These are phyloP conservation scores for Heliconius sara DNA, from an alignment of 2,888 invertebrate genomes.

Conservation along the genomic window DNA sequence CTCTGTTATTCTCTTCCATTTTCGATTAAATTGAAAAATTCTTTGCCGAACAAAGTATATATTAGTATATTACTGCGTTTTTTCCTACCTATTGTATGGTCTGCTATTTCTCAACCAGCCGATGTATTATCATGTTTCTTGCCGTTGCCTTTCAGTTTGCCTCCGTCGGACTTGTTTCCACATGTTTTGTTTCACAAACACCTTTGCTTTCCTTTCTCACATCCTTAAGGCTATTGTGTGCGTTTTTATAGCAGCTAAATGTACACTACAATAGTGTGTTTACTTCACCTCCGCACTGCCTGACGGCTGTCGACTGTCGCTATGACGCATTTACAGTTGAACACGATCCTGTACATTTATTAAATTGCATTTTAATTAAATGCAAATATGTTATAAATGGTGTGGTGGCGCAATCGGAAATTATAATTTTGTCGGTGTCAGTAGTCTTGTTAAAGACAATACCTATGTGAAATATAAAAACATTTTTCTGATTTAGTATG, in stretches of 20 bases:
- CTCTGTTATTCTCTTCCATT: background rate
- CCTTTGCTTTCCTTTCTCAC: conserved; percentile 60
- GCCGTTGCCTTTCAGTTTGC: conserved; percentile 29
- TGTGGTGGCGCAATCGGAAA: background rate
- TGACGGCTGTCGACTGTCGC: background rate
- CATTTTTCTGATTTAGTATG: too few species aligned
- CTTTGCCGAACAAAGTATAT: background rate
- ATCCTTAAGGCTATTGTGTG: conserved; percentile 60
- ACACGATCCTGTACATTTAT: background rate
- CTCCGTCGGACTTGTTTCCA: conserved; percentile 33
- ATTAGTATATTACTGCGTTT: conserved; percentile 7
- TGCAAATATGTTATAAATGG: background rate
- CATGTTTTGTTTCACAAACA: conserved; percentile 53
- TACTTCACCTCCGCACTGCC: conserved; percentile 49
- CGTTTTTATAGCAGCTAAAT: conserved; percentile 53
- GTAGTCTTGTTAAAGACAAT: too few species aligned
- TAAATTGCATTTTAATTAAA: conserved; percentile 5
- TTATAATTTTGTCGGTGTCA: background rate
- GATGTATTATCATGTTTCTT: conserved; percentile 43
- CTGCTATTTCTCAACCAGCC: conserved; percentile 41
- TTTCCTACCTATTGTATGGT: conserved; percentile 40
- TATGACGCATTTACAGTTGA: background rate
- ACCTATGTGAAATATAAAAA: too few species aligned
- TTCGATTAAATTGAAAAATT: too few species aligned
- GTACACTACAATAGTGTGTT: conserved; percentile 56